These are phyloP conservation scores for Aptenodytes forsteri DNA, from an alignment of 2,113 vertebrate species.

Conservation along the genomic window DNA sequence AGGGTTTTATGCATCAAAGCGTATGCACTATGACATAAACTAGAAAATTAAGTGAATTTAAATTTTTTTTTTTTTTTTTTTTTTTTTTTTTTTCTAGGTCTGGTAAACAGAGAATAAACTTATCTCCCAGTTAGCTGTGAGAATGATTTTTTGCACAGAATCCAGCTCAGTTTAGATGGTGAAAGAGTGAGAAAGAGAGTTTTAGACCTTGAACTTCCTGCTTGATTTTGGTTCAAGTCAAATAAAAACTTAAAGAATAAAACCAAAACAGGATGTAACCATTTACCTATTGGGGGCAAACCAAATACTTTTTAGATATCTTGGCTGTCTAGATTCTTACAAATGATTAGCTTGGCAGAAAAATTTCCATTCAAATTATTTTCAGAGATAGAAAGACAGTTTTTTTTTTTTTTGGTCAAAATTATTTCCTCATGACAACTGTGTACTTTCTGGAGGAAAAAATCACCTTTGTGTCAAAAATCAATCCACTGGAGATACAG, in stretches of 20 bases:
- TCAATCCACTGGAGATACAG: rapidly evolving
- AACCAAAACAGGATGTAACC: not conserved
- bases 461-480: not conserved
- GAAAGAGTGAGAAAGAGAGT: not conserved
- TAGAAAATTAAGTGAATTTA: not conserved
- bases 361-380: not conserved
- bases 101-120: not conserved
- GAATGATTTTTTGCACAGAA: not conserved
- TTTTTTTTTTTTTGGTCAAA: not conserved
- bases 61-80: too few relatives aligned
- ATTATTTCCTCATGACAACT: not conserved
- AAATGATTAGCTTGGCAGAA: not conserved
- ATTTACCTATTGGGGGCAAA: not conserved
- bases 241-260: not conserved
- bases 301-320: not conserved
- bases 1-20: not conserved
- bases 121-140: not conserved
- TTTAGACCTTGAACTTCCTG: not conserved
- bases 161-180: not conserved
- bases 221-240: not conserved
- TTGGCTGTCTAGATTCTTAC: not conserved
- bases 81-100: not conserved
- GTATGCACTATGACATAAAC: not conserved
- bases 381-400: not conserved
- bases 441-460: not conserved